Base-by-base conservation (phyloP, 2,888 invertebrate genomes). In the Diaperis boleti region DNA sequence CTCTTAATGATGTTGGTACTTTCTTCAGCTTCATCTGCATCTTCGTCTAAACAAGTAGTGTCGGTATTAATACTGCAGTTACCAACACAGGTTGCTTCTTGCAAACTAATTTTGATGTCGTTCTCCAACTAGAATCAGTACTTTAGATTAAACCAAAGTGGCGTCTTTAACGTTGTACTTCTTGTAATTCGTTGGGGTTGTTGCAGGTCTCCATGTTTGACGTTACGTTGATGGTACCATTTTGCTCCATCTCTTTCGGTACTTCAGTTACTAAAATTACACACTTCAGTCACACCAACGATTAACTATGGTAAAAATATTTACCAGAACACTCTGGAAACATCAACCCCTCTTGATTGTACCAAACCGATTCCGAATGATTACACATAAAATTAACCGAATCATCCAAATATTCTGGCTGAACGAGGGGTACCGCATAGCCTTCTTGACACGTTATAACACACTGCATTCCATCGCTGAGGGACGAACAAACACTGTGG, bases 361-460 rank as follows among this genome's bases (percentile, higher is more conserved):
- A 77, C 83, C 83, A 83, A 20, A 78, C 66, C 1, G 82, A 77
- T 59, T 78, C 75, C 4, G 74, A 71, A 68, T 82, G 63, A 11
- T 79, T 75, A 54, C 83, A 83, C 18, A 74, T 66, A 14, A 81
- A 72, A 39, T 70, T 70, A 1, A 69, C 69, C 2, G 67, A 71
- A 66, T 54, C 44, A n/a, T 55, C n/a, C 54, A 14, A 49, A 54
- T 29, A 20, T 10, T 49, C 42, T 69, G 33, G 66, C 59, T 59
- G 69, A 10, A 69, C 75, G 77, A 65, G 83, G 74, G 85, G 86
- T 69, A 89, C 85, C 2, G 84, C 86, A 71, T 86, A 89, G 0
- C 88, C 89, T 54, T 85, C 83, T 45, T 85, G 78, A 72, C 89
- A 90, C 5, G 83, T 83, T 14, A 88, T 76, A 2, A 83, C 79